Conservation (phyloP, 2,797 vertebrate genomes). For the Otolemur crassicaudatus region DNA sequence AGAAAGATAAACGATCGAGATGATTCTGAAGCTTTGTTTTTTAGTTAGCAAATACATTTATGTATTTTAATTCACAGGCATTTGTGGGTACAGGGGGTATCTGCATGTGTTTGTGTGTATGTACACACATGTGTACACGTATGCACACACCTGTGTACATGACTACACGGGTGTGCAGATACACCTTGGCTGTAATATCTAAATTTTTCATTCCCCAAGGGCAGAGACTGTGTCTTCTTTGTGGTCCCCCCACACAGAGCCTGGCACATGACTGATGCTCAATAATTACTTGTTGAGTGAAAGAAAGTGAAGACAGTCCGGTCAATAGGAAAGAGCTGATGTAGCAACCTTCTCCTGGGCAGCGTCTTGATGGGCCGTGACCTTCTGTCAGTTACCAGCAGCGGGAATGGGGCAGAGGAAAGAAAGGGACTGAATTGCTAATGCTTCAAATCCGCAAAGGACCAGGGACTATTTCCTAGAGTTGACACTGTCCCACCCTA, state of each 20-base stretch:
- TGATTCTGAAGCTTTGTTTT: slow-evolving; percentile 54
- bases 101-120: background rate
- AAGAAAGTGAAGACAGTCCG: slow-evolving; percentile 80
- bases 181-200: background rate
- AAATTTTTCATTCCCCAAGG: slow-evolving; percentile 71
- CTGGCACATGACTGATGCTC: slow-evolving; percentile 81
- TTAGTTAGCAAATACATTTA: slow-evolving; percentile 9
- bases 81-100: background rate
- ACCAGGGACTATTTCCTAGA: slow-evolving; percentile 22
- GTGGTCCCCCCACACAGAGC: slow-evolving; percentile 63
- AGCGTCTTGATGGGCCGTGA: slow-evolving; percentile 75
- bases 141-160: background rate
- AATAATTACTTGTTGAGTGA: slow-evolving; percentile 83
- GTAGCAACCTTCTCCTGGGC: slow-evolving; percentile 80
- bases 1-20: slow-evolving; percentile 38
- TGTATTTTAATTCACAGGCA: slow-evolving; percentile 31
- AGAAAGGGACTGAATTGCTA: slow-evolving; percentile 67
- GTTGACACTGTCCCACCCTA: background rate
- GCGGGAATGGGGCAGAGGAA: slow-evolving; percentile 46
- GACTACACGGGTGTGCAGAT: background rate
- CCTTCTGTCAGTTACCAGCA: slow-evolving; percentile 80
- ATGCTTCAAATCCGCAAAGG: slow-evolving; percentile 56
- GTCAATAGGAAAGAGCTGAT: slow-evolving; percentile 83
- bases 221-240: slow-evolving; percentile 65
- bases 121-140: too few species aligned